Evolutionary conservation across 2,113 vertebrate species (phyloP), one percentile per base, ranked within the genome.

Genomic region (Alaudala cheleensis): DNA sequence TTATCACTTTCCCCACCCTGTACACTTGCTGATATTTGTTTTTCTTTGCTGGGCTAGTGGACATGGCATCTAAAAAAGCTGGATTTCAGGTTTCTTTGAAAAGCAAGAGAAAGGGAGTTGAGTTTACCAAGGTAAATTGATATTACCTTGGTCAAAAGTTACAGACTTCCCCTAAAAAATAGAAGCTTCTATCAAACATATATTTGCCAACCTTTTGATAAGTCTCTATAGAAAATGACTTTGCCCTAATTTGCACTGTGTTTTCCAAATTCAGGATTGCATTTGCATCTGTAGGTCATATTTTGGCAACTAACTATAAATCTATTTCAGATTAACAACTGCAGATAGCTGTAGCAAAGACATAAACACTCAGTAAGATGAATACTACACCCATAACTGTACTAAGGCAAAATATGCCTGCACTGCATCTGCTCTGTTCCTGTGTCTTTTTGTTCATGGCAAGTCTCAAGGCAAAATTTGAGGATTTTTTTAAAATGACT

Each of bases 241-340:
- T 57, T 67, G 31, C 45, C 16, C 8, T 60, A 18, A 51, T 51
- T 67, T 60, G 5, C 61, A 37, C 21, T 8, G 6, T 4, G 10
- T 37, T 60, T 77, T 42, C 26, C 22, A 67, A 60, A 60, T 51
- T 67, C 53, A 33, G 33, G 7, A 31, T 33, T 60, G 5, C 7
- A 77, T 67, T 33, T 60, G 7, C 7, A 58, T 51, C 21, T 0
- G 0, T 49, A 11, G 57, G 8, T 66, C 53, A 37, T 19, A 49
- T 58, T 62, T 80, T 58, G 53, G 40, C 7, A 72, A 72, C 14
- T 45, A 54, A 28, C 4, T 69, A 12, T 58, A 84, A 50, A 67
- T 37, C 22, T 57, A 7, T 45, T 14, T 19, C 26, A 57, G 12
- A 70, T 34, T 34, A 62, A 31, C 3, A 58, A 44, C 4, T 42